Conservation (phyloP, 2,113 vertebrate species). For the Leucosticte australis region DNA sequence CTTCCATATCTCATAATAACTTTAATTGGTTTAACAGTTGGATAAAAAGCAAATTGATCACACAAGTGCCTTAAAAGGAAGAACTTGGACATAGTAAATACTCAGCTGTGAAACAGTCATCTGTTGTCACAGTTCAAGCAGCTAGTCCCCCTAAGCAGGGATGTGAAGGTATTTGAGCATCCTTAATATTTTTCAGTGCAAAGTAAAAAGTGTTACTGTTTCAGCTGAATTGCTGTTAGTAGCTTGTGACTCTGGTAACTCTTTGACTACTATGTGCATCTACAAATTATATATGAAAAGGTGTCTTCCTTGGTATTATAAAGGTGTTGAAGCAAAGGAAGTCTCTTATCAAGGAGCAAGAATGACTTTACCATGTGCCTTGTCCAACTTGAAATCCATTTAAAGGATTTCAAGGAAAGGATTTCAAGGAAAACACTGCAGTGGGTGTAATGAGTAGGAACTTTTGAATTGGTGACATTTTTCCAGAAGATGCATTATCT, state of each 20-base stretch:
- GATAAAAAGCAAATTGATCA: slow-evolving; percentile 24
- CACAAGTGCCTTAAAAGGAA: neutral
- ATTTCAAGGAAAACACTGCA: neutral
- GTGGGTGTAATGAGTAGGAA: neutral
- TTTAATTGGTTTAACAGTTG: slow-evolving; percentile 39
- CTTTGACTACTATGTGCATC: neutral
- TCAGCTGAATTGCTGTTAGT: neutral
- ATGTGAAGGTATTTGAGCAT: neutral
- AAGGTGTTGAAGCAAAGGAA: neutral
- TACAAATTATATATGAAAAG: neutral
- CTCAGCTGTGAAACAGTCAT: neutral
- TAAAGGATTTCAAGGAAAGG: neutral
- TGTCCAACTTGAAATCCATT: neutral
- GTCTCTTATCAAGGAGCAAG: neutral
- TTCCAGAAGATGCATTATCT: neutral
- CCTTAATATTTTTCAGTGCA: neutral
- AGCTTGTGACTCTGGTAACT: neutral
- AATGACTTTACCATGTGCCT: neutral
- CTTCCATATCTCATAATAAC: neutral
- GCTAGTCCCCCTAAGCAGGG: neutral
- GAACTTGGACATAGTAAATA: neutral
- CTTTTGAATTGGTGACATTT: neutral
- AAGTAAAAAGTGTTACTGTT: neutral
- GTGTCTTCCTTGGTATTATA: neutral
- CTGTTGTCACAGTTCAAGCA: neutral